Evolutionary conservation across 2,888 invertebrate genomes (phyloP), one percentile per base, ranked within the genome.

Genomic region (Holacanthella duospinosa): DNA sequence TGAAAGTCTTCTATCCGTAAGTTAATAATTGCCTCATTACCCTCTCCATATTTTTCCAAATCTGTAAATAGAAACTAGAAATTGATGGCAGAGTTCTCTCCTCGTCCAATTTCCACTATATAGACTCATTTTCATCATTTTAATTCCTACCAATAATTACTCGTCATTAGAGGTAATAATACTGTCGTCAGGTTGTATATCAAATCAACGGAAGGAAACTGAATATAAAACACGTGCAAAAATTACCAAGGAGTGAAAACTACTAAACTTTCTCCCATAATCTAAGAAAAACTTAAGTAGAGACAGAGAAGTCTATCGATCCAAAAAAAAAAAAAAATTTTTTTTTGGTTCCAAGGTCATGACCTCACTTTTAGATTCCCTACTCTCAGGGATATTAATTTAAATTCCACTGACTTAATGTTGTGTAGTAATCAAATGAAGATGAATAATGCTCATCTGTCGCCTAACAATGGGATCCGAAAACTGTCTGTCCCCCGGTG

Each of bases 341-440:
- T 16, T 36, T 36, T 36, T 36, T 16, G 6, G 36, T 36, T 16
- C 36, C 16, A 6, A 12, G 9, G 6, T 36, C 36, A 36, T 36
- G 6, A 6, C 36, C 36, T 36, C n/a, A n/a, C n/a, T n/a, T n/a
- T n/a, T n/a, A n/a, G n/a, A n/a, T n/a, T n/a, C n/a, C n/a, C n/a
- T n/a, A n/a, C n/a, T n/a, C n/a, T n/a, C n/a, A n/a, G n/a, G 48
- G 48, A 48, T 48, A 48, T 48, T 48, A 48, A 48, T 48, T 21
- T 48, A 48, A 48, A 48, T 48, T 48, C 48, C 48, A 21, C 21
- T 48, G 16, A 48, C 16, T 48, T 48, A 48, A 48, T 48, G 48
- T 21, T 21, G 19, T 48, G 48, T n/a, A 21, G n/a, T 48, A 48
- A 48, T 48, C 48, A 48, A 48, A 48, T 48, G 48, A 21, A 48